Percentiles rank a stretch among this genome's conserved stretches.
These are phyloP conservation scores for Rhagium mordax DNA, from an alignment of 2,888 invertebrate genomes.

Conservation along the genomic window DNA sequence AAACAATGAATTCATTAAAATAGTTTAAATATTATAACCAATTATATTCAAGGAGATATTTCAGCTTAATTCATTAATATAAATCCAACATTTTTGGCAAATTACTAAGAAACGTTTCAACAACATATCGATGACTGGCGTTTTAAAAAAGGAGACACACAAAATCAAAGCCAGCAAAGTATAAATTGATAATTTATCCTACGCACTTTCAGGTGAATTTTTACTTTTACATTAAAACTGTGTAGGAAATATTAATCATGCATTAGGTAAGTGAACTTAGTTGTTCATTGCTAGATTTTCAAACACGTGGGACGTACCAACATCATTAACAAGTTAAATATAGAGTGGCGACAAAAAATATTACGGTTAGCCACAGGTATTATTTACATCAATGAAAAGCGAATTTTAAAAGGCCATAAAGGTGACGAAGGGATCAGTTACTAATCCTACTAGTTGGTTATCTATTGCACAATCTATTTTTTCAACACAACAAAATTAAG, in stretches of 20 bases:
- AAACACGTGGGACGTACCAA: conserved; percentile 6
- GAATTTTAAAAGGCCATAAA: no score
- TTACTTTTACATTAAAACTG: neutral
- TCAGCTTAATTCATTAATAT: neutral
- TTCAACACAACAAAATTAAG: no score
- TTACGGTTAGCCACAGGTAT: neutral
- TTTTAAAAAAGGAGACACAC: neutral
- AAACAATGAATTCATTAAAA: neutral
- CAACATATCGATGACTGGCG: neutral
- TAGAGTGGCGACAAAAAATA: neutral
- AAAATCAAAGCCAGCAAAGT: neutral
- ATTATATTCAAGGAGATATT: neutral
- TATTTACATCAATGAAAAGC: neutral
- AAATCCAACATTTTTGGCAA: neutral
- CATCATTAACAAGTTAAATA: conserved; percentile 9
- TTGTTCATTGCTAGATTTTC: neutral
- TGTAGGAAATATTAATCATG: conserved; percentile 17
- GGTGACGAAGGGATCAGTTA: no score
- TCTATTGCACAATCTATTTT: no score
- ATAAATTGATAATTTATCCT: neutral
- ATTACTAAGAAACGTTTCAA: neutral
- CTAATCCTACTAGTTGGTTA: no score
- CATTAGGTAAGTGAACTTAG: conserved; percentile 16
- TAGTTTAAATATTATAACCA: neutral
- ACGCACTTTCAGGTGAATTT: conserved; percentile 1